A percentile compares a stretch with the other conserved stretches of the same genome.
Evolutionary conservation across 1,140 invertebrate species (phyloP).

Genomic region (Delia radicum): DNA sequence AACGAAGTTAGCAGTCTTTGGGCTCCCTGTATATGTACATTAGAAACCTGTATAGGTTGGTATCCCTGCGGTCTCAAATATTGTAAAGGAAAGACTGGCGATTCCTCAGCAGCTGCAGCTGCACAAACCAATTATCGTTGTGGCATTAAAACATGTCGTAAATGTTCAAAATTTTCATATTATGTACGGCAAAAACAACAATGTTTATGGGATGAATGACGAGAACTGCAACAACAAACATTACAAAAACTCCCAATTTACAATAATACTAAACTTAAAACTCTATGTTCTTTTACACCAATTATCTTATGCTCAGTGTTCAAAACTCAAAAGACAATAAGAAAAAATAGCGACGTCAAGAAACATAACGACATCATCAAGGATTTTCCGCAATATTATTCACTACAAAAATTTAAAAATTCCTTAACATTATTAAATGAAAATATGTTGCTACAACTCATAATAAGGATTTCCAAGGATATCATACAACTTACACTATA

Average conservation of each 20-base stretch:
- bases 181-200: slow-evolving; percentile 78
- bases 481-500: too few relatives aligned
- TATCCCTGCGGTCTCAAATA: slow-evolving; percentile 94
- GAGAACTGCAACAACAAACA: slow-evolving; percentile 39
- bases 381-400: too few relatives aligned
- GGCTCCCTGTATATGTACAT: slow-evolving; percentile 73
- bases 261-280: background rate
- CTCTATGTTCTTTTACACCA: background rate
- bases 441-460: too few relatives aligned
- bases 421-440: too few relatives aligned
- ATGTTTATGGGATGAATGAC: slow-evolving; percentile 88
- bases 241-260: too few relatives aligned
- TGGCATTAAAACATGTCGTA: slow-evolving; percentile 92
- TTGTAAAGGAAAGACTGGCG: slow-evolving; percentile 69
- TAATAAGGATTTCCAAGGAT: too few relatives aligned
- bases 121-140: slow-evolving; percentile 74
- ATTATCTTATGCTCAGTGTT: background rate
- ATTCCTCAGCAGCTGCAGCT: slow-evolving; percentile 31
- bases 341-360: too few relatives aligned
- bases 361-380: too few relatives aligned
- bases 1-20: slow-evolving; percentile 66
- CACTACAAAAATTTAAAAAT: too few relatives aligned
- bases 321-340: background rate
- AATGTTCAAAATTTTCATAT: slow-evolving; percentile 84
- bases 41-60: slow-evolving; percentile 84